A percentile compares a stretch with the other conserved stretches of the same genome.
Conservation (phyloP, 2,888 invertebrate genomes). For the Thereva nobilitata region DNA sequence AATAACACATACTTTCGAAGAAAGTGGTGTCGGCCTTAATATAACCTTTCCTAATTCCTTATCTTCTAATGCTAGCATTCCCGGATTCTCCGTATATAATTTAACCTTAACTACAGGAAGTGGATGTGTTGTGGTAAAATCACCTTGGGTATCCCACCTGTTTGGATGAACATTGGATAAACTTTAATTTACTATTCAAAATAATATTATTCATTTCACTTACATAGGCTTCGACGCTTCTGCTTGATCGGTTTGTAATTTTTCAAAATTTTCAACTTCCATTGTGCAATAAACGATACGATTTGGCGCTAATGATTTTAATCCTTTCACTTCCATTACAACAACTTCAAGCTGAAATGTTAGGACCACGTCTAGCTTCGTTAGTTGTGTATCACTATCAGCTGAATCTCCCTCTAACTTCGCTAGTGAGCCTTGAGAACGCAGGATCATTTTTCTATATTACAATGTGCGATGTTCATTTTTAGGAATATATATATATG, state of each 20-base stretch:
- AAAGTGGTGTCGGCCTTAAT: conserved; percentile 82
- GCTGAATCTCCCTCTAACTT: conserved; percentile 94
- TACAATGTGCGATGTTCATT: too few relatives aligned
- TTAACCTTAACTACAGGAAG: conserved; percentile 97
- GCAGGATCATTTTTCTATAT: conserved; percentile 61
- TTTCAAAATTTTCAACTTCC: conserved; percentile 99
- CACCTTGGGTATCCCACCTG: conserved; percentile 99
- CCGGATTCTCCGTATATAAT: conserved; percentile 95
- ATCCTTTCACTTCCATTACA: conserved; percentile 98
- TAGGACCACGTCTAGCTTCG: conserved; percentile 97
- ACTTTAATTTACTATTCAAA: too few relatives aligned
- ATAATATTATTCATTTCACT: too few relatives aligned
- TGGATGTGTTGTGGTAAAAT: conserved; percentile 97
- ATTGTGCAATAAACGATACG: conserved; percentile 99
- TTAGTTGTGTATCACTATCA: conserved; percentile 92
- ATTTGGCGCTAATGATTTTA: conserved; percentile 95
- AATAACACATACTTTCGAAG: conserved; percentile 70
- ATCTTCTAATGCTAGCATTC: conserved; percentile 96
- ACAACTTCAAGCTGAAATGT: conserved; percentile 97
- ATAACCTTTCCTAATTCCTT: conserved; percentile 96
- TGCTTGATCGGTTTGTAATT: conserved; percentile 98
- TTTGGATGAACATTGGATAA: too few relatives aligned
- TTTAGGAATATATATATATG: too few relatives aligned
- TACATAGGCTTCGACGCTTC: conserved; percentile 98
- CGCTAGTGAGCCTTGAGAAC: conserved; percentile 89